These are phyloP conservation scores for Nothoprocta pentlandii DNA, from an alignment of 2,113 vertebrate species.

Conservation along the genomic window DNA sequence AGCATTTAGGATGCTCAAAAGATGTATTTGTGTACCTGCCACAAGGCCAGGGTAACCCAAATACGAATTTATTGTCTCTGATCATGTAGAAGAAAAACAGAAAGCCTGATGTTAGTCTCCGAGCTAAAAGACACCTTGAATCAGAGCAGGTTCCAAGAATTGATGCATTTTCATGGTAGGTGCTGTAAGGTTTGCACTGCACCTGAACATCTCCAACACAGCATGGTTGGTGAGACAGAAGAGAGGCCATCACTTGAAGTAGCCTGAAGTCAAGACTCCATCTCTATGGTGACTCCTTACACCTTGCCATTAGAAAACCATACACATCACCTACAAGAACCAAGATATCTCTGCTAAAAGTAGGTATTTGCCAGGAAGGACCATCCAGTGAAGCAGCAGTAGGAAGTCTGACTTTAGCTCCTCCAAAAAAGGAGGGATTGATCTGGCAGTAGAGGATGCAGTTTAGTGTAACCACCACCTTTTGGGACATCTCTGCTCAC, in stretches of 20 bases:
- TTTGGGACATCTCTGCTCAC: background rate
- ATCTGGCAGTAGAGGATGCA: background rate
- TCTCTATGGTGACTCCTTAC: background rate
- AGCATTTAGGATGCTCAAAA: background rate
- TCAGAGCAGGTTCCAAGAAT: background rate
- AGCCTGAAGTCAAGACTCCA: background rate
- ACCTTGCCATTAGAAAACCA: background rate
- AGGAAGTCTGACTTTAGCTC: background rate
- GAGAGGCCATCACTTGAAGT: background rate
- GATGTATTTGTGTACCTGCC: background rate
- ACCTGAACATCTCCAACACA: background rate
- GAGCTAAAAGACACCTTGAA: background rate
- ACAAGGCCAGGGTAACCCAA: constrained; percentile 7
- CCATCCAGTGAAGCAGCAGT: background rate
- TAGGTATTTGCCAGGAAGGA: background rate
- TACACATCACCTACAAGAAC: background rate
- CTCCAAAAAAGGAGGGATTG: background rate
- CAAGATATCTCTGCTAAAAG: background rate
- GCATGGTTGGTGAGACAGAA: background rate
- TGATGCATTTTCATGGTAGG: background rate
- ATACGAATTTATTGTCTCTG: background rate
- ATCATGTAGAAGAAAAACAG: background rate
- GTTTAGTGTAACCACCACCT: background rate
- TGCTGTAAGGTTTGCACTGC: background rate
- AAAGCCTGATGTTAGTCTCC: background rate